Evolutionary conservation across 2,888 invertebrate genomes (phyloP), one percentile per base, ranked within the genome.

Genomic region (Macrosoma leucophasiata): DNA sequence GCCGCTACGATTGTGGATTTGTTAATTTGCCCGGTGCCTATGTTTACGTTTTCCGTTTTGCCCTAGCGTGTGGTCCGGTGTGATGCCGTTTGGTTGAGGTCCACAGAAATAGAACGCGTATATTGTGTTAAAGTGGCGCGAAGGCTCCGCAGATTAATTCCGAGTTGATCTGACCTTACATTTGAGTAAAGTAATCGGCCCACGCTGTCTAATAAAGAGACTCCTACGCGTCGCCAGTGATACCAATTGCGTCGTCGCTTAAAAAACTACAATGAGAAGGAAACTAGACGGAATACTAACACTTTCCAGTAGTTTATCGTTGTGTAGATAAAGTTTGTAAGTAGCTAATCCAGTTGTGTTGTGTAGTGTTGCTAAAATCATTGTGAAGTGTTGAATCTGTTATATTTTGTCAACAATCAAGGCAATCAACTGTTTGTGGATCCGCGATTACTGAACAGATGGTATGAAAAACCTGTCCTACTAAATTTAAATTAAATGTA

Each of bases 191-290:
- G 64, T 62, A 67, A 62, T 65, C 79, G 60, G 58, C 82, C 82
- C 72, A 84, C 82, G 78, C 78, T 47, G 58, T 45, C 48, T 64
- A 73, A 64, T 81, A 75, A 72, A 72, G 42, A 52, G 53, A 72
- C 76, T 71, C 82, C 82, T 84, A 84, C 82, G 71, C 77, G 57
- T 44, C 50, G 44, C 50, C 55, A 50, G 50, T 58, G 50, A 54
- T 49, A 43, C 42, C 31, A 60, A 63, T 55, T 67, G 55, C 66
- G 66, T 62, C 58, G 58, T 56, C 55, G 36, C 25, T 42, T 45
- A 52, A 54, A 45, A 57, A 62, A 57, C 43, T 52, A 55, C 50
- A 55, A 68, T 69, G 61, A 52, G 43, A 64, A 53, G 48, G 51
- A 71, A 68, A 62, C 61, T 59, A 59, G 52, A 49, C 52, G 48